Evolutionary conservation across 92 coral and sea anemone genomes (phyloP).

Genomic region (Epizoanthus stellaris): DNA sequence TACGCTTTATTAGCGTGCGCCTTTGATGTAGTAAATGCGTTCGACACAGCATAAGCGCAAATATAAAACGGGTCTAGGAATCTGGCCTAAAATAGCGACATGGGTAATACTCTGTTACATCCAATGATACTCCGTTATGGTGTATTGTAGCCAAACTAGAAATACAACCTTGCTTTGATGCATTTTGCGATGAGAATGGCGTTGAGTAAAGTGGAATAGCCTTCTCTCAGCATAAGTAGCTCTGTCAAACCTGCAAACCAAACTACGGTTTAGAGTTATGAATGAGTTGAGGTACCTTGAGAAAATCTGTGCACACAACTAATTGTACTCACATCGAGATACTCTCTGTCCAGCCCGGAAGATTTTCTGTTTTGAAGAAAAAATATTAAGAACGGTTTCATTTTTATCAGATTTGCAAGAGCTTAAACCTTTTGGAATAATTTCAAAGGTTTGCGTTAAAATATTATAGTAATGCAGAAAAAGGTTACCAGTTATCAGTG

Average conservation of each 20-base stretch:
- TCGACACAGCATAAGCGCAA: too few species aligned
- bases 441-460: too few species aligned
- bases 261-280: background rate
- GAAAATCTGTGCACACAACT: too few species aligned
- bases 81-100: background rate
- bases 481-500: too few species aligned
- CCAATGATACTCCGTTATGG: background rate
- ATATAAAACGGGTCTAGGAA: too few species aligned
- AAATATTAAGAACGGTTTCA: background rate
- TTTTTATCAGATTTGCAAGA: background rate
- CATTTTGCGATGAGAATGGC: constrained; percentile 88
- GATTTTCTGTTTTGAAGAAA: constrained; percentile 74
- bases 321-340: constrained; percentile 83
- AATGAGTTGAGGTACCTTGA: background rate
- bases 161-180: constrained; percentile 82
- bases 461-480: too few species aligned
- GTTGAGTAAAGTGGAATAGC: constrained; percentile 75
- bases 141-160: background rate
- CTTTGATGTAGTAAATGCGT: too few species aligned
- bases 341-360: constrained; percentile 98
- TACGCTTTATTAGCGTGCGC: too few species aligned
- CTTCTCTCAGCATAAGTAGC: constrained; percentile 76
- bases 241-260: constrained; percentile 82
- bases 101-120: background rate
- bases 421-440: too few species aligned